These are phyloP conservation scores for Tenthredo scrophulariae DNA, from an alignment of 2,888 invertebrate species.

Conservation along the genomic window DNA sequence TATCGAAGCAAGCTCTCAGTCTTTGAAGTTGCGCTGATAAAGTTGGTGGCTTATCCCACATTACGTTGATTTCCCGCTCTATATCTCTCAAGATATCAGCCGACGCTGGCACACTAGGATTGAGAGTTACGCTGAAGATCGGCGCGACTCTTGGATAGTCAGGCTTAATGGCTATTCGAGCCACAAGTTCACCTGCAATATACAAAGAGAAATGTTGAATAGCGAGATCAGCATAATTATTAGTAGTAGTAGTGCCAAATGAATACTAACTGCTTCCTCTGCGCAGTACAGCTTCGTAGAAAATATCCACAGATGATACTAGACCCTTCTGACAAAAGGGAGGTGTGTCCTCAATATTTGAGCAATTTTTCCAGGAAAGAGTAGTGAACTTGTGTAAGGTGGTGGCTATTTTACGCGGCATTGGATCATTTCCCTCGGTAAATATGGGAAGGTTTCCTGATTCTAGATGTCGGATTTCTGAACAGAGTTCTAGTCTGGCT, in stretches of 20 bases:
- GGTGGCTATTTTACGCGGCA: slow-evolving; percentile 85
- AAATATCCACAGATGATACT: slow-evolving; percentile 83
- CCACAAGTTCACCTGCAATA: slow-evolving; percentile 85
- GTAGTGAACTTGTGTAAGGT: slow-evolving; percentile 70
- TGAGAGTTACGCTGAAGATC: slow-evolving; percentile 85
- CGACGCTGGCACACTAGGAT: slow-evolving; percentile 70
- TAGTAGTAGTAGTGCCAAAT: slow-evolving; percentile 4
- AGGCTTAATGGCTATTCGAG: slow-evolving; percentile 88
- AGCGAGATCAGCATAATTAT: background rate
- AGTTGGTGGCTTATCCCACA: slow-evolving; percentile 80
- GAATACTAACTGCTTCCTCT: slow-evolving; percentile 84
- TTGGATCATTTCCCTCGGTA: slow-evolving; percentile 63
- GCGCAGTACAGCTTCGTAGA: slow-evolving; percentile 89
- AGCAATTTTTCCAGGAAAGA: slow-evolving; percentile 72
- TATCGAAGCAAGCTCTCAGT: slow-evolving; percentile 90
- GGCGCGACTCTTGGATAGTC: slow-evolving; percentile 91
- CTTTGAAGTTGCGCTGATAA: slow-evolving; percentile 91
- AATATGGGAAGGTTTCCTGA: slow-evolving; percentile 79
- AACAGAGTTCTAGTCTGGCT: slow-evolving; percentile 87
- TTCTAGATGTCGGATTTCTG: slow-evolving; percentile 85
- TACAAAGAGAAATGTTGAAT: slow-evolving; percentile 38
- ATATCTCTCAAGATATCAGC: slow-evolving; percentile 81
- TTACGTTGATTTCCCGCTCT: slow-evolving; percentile 87
- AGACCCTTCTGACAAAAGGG: slow-evolving; percentile 79
- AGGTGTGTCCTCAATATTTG: slow-evolving; percentile 63